A percentile compares a stretch with the other conserved stretches of the same genome.
Conservation (phyloP, 2,113 vertebrate species). For the Orcinus orca region DNA sequence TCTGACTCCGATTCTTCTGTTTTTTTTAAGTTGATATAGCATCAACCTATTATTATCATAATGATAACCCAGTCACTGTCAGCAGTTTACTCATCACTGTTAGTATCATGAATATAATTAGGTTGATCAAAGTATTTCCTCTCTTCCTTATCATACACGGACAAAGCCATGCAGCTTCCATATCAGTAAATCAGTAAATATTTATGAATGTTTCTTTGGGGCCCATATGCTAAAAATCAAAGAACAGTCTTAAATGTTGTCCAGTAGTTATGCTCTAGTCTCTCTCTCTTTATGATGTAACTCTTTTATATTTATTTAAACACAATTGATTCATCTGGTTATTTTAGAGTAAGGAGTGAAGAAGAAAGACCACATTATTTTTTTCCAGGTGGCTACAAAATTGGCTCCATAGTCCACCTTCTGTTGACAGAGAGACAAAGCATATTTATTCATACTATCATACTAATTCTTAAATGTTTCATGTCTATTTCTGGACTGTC, state of each 20-base stretch:
- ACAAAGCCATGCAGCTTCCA: background rate
- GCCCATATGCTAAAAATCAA: background rate
- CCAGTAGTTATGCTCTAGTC: background rate
- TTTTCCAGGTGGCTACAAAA: background rate
- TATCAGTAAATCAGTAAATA: background rate
- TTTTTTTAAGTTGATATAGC: background rate
- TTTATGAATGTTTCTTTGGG: background rate
- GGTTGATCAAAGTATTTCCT: background rate
- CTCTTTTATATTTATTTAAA: slow-evolving; percentile 11
- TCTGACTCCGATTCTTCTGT: background rate
- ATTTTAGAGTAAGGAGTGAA: background rate
- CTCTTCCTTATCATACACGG: background rate
- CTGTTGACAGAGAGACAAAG: background rate
- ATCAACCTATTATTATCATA: background rate
- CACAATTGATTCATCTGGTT: background rate
- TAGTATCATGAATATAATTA: background rate
- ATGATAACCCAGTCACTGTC: background rate
- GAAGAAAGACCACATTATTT: background rate
- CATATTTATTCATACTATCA: background rate
- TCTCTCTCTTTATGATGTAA: background rate
- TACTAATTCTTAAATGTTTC: background rate
- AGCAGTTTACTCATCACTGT: background rate
- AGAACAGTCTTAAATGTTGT: background rate
- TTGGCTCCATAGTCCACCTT: background rate
- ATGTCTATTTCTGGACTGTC: background rate